These are phyloP conservation scores for Cyrtodaria siliqua DNA, from an alignment of 2,888 invertebrate species.

Conservation along the genomic window DNA sequence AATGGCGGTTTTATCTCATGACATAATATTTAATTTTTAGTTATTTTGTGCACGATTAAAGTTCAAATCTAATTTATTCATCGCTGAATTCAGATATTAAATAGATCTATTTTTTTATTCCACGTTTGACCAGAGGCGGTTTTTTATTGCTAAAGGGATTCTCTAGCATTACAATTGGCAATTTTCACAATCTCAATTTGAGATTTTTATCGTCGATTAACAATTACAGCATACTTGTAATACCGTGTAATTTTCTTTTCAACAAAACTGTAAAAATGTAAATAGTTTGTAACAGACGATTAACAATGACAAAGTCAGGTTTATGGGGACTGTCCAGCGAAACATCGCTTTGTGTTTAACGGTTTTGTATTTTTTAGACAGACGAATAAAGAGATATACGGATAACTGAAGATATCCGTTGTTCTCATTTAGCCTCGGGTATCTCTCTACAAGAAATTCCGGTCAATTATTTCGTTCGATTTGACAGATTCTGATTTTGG, in stretches of 20 bases:
- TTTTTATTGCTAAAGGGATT: conserved; percentile 7
- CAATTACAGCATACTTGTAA: conserved; percentile 23
- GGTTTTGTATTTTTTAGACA: too few relatives aligned
- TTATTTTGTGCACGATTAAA: too few relatives aligned
- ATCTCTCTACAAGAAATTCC: conserved; percentile 17
- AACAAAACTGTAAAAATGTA: conserved; percentile 31
- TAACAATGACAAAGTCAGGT: background rate
- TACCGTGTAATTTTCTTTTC: conserved; percentile 27
- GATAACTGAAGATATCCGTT: conserved; percentile 10
- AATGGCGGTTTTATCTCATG: conserved; percentile 25
- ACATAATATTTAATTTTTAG: conserved; percentile 22
- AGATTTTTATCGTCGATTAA: conserved; percentile 43
- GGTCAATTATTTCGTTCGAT: conserved; percentile 41
- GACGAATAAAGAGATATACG: conserved; percentile 17
- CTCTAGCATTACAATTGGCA: conserved; percentile 9
- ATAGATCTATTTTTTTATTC: too few relatives aligned
- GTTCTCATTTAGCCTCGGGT: conserved; percentile 22
- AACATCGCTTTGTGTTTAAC: too few relatives aligned
- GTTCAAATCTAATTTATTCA: too few relatives aligned
- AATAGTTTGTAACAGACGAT: conserved; percentile 30
- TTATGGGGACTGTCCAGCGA: too few relatives aligned
- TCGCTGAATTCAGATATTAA: too few relatives aligned
- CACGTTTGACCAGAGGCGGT: too few relatives aligned
- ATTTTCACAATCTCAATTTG: conserved; percentile 1
- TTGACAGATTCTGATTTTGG: conserved; percentile 29